A percentile compares a stretch with the other conserved stretches of the same genome.
Evolutionary conservation across 2,888 invertebrate species (phyloP).

Genomic region (Drosophila ustulata): DNA sequence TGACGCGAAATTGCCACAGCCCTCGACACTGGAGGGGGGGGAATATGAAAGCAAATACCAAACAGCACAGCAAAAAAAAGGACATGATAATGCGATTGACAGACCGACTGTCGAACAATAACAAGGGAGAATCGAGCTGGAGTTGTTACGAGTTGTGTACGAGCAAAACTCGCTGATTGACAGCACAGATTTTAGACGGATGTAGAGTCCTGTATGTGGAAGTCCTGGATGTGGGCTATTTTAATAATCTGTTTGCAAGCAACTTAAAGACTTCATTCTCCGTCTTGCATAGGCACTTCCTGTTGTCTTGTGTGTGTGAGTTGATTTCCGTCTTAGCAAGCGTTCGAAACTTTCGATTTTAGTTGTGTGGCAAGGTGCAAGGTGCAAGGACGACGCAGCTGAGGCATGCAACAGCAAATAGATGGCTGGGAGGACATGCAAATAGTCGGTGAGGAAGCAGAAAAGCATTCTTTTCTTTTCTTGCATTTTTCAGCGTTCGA

Average conservation of each 20-base stretch:
- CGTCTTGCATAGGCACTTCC: slow-evolving; percentile 43
- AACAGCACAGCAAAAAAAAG: slow-evolving; percentile 4
- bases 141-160: neutral
- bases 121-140: slow-evolving; percentile 9
- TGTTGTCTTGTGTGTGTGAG: slow-evolving; percentile 49
- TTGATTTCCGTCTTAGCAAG: slow-evolving; percentile 62
- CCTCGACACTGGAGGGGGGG: neutral
- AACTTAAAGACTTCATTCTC: neutral
- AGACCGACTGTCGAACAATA: slow-evolving; percentile 23
- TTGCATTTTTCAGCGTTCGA: slow-evolving; percentile 57
- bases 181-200: slow-evolving; percentile 9
- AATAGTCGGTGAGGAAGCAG: slow-evolving; percentile 4
- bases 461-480: slow-evolving; percentile 39
- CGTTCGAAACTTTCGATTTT: slow-evolving; percentile 61
- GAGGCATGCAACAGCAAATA: slow-evolving; percentile 17
- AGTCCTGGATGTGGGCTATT: too few relatives aligned
- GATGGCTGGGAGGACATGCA: neutral
- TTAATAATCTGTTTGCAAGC: too few relatives aligned
- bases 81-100: slow-evolving; percentile 52
- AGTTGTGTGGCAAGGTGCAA: neutral
- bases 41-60: slow-evolving; percentile 3
- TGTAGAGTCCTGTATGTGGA: too few relatives aligned
- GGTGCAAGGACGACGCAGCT: neutral
- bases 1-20: slow-evolving; percentile 52
- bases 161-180: slow-evolving; percentile 7